Evolutionary conservation across 30 jellyfish, hydroid and myxozoan genomes (phyloP).

Genomic region (Catostylus mosaicus): DNA sequence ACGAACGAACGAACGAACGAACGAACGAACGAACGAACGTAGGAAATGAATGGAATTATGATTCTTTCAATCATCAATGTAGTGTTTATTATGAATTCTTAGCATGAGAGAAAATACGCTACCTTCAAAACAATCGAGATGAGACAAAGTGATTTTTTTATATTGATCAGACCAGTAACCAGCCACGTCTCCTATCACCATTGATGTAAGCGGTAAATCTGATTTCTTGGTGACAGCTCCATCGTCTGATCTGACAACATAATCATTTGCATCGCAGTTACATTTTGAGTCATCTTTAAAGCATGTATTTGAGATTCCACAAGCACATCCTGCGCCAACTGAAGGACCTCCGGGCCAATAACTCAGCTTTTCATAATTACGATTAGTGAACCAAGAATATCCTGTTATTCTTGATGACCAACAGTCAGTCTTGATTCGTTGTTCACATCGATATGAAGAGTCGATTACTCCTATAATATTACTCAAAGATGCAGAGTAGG

Average conservation of each 20-base stretch:
- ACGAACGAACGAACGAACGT: no score
- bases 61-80: no score
- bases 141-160: not conserved
- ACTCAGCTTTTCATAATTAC: not conserved
- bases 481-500: not conserved
- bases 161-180: constrained; percentile 6
- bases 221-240: not conserved
- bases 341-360: constrained; percentile 19
- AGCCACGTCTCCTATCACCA: constrained; percentile 3
- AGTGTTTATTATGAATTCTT: no score
- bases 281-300: not conserved
- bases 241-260: constrained; percentile 1
- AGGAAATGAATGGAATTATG: no score
- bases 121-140: constrained; percentile 9
- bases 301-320: constrained; percentile 17
- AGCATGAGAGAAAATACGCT: no score
- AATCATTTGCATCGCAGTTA: constrained; percentile 1
- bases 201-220: constrained; percentile 12
- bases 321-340: constrained; percentile 4
- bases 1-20: no score
- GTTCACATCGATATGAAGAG: not conserved
- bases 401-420: constrained; percentile 2
- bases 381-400: constrained; percentile 5
- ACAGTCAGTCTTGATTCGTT: not conserved
- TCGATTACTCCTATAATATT: not conserved